Conservation (phyloP, 2,888 invertebrate species). For the Cosmopolites sordidus region DNA sequence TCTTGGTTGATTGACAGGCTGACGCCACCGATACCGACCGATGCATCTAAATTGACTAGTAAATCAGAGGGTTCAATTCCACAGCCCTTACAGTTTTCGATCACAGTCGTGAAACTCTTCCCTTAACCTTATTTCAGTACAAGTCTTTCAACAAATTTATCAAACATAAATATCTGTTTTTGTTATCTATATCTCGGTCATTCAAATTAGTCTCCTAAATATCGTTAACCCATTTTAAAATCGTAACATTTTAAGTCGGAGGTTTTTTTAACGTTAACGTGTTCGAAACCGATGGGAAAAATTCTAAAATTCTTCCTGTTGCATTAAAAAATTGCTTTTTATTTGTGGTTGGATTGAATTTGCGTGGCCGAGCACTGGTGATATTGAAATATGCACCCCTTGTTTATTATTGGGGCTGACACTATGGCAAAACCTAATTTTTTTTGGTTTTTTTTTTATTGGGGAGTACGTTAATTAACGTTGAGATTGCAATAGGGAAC, state of each 20-base stretch:
- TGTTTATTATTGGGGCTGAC: slow-evolving; percentile 48
- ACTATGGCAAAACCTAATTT: slow-evolving; percentile 35
- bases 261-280: no score
- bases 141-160: slow-evolving; percentile 4
- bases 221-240: no score
- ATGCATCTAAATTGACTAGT: slow-evolving; percentile 20
- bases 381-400: slow-evolving; percentile 49
- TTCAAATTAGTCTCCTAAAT: no score
- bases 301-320: no score
- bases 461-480: no score
- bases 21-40: slow-evolving; percentile 15
- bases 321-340: slow-evolving; percentile 37
- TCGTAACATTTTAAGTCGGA: no score
- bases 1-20: slow-evolving; percentile 21
- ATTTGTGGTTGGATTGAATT: slow-evolving; percentile 46
- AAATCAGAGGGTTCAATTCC: slow-evolving; percentile 8
- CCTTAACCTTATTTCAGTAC: background rate
- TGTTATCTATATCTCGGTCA: background rate
- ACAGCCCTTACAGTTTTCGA: no score
- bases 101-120: background rate
- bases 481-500: no score
- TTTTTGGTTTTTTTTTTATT: background rate
- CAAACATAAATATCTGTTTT: background rate
- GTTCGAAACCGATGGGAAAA: no score
- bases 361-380: slow-evolving; percentile 39